phyloP scores from a whole-genome alignment of 2,888 invertebrate genomes.

The Pollenia griseotomentosa region DNA sequence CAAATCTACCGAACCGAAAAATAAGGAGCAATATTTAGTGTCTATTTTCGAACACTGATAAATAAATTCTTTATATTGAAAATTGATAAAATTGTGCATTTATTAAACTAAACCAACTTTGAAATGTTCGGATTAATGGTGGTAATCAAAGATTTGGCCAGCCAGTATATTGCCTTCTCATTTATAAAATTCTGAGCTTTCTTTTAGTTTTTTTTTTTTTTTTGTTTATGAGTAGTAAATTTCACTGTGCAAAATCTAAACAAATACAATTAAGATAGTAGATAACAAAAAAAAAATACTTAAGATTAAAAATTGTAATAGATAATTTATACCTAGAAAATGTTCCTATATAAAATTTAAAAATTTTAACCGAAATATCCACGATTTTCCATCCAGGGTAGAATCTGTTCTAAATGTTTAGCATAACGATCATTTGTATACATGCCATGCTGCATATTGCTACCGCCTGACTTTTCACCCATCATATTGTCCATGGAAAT shows the following conservation, averaged over 20 bases:
- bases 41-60: no score
- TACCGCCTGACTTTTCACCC: conserved; percentile 60
- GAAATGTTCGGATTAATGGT: no score
- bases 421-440: conserved; percentile 75
- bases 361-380: conserved; percentile 76
- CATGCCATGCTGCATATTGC: conserved; percentile 74
- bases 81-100: no score
- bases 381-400: conserved; percentile 79
- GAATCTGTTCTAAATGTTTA: conserved; percentile 76
- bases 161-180: no score
- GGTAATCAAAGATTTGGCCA: no score
- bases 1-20: no score
- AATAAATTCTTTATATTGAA: no score
- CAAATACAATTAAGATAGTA: neutral
- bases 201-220: neutral
- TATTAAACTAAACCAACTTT: no score
- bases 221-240: neutral
- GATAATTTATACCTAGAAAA: neutral
- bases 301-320: neutral
- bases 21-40: no score
- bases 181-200: neutral
- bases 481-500: conserved; percentile 73
- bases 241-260: neutral
- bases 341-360: neutral
- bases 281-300: neutral